These are phyloP conservation scores for Petrocephalus microphthalmus DNA, from an alignment of 2,113 vertebrate genomes.

Conservation along the genomic window DNA sequence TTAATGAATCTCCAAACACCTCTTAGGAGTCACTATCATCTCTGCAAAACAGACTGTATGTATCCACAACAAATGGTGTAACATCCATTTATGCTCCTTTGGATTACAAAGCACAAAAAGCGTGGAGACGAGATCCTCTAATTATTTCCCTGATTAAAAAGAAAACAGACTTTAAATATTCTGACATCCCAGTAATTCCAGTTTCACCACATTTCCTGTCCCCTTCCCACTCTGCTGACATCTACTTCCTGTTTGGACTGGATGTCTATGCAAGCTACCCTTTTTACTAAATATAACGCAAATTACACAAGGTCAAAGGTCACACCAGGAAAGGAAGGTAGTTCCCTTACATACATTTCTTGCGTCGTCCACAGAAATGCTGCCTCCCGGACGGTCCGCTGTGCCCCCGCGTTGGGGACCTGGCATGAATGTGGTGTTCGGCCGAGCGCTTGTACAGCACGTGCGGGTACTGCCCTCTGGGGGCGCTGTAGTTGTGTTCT, in stretches of 20 bases:
- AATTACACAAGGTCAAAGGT: neutral
- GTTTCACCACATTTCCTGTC: neutral
- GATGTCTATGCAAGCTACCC: neutral
- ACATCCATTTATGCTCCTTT: neutral
- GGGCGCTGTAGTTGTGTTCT: constrained; percentile 76
- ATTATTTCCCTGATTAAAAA: neutral
- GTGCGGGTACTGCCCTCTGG: constrained; percentile 79
- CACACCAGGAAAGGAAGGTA: constrained; percentile 54
- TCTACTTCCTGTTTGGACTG: neutral
- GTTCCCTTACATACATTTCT: constrained; percentile 99
- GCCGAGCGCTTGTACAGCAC: constrained; percentile 85
- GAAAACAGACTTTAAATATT: neutral
- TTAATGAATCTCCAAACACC: neutral
- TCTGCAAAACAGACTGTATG: neutral
- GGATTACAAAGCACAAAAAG: neutral
- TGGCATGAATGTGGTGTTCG: constrained; percentile 62
- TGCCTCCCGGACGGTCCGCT: constrained; percentile 70
- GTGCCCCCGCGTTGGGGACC: constrained; percentile 42
- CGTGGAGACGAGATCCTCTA: neutral
- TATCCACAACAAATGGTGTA: neutral
- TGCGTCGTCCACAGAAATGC: constrained; percentile 95
- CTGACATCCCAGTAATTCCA: neutral
- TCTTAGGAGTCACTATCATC: neutral
- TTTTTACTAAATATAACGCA: neutral
- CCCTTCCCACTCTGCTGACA: neutral